Conservation (phyloP, 2,113 vertebrate genomes). For the Macquaria ambigua region DNA sequence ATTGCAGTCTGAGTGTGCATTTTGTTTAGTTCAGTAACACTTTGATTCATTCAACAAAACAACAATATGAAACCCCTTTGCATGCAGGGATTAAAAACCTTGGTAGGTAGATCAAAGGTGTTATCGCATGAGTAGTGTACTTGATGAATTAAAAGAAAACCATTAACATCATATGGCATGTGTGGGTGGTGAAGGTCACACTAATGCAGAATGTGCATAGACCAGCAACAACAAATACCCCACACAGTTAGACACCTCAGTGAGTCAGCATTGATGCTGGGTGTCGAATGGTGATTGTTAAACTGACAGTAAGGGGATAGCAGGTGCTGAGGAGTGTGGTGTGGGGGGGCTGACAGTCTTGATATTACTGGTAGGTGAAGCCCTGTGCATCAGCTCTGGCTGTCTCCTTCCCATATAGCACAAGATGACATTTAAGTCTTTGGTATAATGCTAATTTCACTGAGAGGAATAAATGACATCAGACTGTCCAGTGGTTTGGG, state of each 20-base stretch:
- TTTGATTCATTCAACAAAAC: conserved; percentile 82
- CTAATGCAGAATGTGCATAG: not conserved
- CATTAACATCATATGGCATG: not conserved
- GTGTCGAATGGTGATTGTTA: conserved; percentile 46
- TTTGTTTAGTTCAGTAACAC: conserved; percentile 66
- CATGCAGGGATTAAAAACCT: conserved; percentile 38
- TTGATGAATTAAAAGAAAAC: conserved; percentile 9
- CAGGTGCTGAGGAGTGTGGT: conserved; percentile 42
- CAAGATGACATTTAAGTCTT: conserved; percentile 71
- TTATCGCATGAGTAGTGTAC: not conserved
- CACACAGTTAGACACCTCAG: conserved; percentile 49
- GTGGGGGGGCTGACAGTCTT: conserved; percentile 55
- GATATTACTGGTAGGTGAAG: conserved; percentile 77
- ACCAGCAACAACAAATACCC: conserved; percentile 13
- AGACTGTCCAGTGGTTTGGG: conserved; percentile 68
- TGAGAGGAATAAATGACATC: conserved; percentile 57
- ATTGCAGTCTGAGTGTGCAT: conserved; percentile 51
- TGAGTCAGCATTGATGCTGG: conserved; percentile 72
- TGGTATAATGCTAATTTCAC: conserved; percentile 52
- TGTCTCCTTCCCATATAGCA: conserved; percentile 34
- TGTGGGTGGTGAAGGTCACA: conserved; percentile 14
- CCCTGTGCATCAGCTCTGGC: conserved; percentile 50
- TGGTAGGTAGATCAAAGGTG: conserved; percentile 55
- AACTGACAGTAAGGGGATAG: conserved; percentile 57
- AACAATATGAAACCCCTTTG: conserved; percentile 68